phyloP scores from a whole-genome alignment of 2,797 vertebrate species.

The Rousettus madagascariensis region DNA sequence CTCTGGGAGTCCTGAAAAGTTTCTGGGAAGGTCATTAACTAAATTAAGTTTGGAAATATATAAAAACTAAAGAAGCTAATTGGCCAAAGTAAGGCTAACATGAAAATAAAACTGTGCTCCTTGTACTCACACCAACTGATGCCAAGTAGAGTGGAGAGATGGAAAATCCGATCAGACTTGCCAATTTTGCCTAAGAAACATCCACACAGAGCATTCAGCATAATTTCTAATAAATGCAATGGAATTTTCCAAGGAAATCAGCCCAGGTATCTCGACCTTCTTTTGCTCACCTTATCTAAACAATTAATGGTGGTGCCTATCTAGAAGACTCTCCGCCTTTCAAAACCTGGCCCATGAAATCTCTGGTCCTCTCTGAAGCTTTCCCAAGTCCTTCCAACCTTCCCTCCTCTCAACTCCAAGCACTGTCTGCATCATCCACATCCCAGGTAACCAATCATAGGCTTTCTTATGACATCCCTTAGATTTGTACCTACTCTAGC shows the following conservation, averaged over 20 bases:
- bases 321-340: neutral
- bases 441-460: neutral
- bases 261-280: neutral
- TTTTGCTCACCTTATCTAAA: neutral
- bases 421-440: neutral
- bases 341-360: neutral
- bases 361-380: neutral
- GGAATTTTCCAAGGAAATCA: constrained; percentile 11
- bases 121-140: neutral
- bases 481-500: neutral
- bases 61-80: constrained; percentile 16
- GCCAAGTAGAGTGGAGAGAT: neutral
- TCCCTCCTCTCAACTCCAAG: neutral
- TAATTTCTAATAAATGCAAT: neutral
- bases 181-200: neutral
- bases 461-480: neutral
- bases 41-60: constrained; percentile 35
- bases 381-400: neutral
- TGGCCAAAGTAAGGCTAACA: neutral
- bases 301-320: neutral
- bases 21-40: neutral
- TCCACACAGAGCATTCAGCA: neutral
- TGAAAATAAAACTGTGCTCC: neutral
- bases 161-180: neutral
- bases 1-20: neutral